Conservation (phyloP, 2,113 vertebrate species). For the Podarcis raffonei region DNA sequence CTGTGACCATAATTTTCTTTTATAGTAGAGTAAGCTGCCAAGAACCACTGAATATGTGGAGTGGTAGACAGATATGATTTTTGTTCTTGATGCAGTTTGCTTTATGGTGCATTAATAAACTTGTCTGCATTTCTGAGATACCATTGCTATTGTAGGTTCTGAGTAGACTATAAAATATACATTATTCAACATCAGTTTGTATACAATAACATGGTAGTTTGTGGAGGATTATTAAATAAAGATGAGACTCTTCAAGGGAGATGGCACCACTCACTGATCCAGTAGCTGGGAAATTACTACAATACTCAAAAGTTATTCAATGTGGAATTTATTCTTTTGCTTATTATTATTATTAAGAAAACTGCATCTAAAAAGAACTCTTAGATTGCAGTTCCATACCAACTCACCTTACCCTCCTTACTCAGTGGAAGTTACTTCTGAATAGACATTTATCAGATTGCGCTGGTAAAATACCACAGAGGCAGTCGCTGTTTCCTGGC, state of each 20-base stretch:
- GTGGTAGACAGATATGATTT: slow-evolving; percentile 9
- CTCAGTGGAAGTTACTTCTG: background rate
- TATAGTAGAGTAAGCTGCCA: background rate
- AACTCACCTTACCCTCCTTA: background rate
- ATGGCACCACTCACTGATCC: background rate
- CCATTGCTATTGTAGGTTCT: background rate
- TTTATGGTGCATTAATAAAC: background rate
- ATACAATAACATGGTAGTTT: slow-evolving; percentile 7
- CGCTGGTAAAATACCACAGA: background rate
- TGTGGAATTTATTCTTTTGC: background rate
- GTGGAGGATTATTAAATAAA: background rate
- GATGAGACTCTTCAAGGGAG: background rate
- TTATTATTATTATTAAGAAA: slow-evolving; percentile 9
- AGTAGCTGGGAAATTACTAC: background rate
- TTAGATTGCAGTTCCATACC: background rate
- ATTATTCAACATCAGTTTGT: background rate
- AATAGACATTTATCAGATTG: background rate
- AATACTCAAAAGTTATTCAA: background rate
- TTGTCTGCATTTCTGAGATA: background rate
- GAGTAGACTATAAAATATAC: background rate
- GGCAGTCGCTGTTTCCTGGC: background rate
- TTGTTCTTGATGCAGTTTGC: background rate
- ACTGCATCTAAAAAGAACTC: slow-evolving; percentile 20
- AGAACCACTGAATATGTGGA: background rate
- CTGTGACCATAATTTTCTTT: background rate